Percentiles rank a stretch among this genome's conserved stretches.
phyloP scores from a whole-genome alignment of 2,797 vertebrate species.

The Gambelia wislizenii region DNA sequence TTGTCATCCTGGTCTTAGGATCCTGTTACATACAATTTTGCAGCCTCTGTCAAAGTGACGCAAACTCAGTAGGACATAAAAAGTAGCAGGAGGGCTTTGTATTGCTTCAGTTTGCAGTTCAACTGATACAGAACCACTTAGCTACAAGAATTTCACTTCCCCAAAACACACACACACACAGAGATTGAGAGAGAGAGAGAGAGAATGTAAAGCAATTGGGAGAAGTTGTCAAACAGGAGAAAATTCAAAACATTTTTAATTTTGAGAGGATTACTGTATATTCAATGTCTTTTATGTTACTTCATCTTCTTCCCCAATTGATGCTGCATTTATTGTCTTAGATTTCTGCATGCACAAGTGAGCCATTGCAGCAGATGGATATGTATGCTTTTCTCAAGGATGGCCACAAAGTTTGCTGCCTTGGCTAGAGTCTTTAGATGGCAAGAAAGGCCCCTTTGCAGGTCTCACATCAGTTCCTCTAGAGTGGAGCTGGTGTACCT shows the following conservation, averaged over 20 bases:
- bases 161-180: neutral
- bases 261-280: neutral
- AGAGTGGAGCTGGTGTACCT: neutral
- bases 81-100: neutral
- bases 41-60: neutral
- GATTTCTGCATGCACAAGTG: neutral
- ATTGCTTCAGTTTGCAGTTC: too few relatives aligned
- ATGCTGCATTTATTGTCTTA: neutral
- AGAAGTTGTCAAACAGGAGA: neutral
- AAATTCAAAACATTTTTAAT: neutral
- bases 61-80: neutral
- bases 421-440: neutral
- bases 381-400: neutral
- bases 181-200: too few relatives aligned
- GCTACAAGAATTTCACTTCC: neutral
- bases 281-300: neutral
- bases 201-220: neutral
- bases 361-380: neutral
- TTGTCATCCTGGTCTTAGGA: neutral
- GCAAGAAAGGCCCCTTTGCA: neutral
- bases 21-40: neutral
- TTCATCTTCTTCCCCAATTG: neutral
- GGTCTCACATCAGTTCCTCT: neutral
- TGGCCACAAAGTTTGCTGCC: neutral
- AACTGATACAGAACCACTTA: neutral